A percentile compares a stretch with the other conserved stretches of the same genome.
These are phyloP conservation scores for Antechinus stuartii DNA, from an alignment of 2,113 vertebrate genomes.

Conservation along the genomic window DNA sequence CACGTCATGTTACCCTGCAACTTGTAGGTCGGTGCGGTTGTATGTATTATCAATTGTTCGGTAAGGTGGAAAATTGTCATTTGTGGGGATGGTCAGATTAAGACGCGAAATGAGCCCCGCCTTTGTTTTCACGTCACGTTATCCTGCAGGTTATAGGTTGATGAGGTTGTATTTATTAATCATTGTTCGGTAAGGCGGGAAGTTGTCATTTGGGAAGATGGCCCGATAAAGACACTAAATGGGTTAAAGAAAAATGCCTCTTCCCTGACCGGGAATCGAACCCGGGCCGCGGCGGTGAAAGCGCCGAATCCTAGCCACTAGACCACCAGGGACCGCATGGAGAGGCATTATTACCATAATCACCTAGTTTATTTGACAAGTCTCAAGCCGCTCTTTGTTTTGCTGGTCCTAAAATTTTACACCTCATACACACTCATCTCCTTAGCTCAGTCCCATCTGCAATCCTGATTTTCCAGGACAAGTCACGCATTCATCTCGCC, in stretches of 20 bases:
- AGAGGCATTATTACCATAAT: fast-evolving
- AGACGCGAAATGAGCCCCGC: neutral
- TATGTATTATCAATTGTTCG: neutral
- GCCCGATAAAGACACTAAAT: neutral
- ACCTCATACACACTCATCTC: neutral
- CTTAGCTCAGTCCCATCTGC: neutral
- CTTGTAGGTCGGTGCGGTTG: neutral
- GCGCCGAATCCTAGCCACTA: neutral
- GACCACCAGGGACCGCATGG: neutral
- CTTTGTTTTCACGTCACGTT: neutral
- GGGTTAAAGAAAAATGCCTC: neutral
- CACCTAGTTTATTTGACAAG: neutral
- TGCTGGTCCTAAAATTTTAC: neutral
- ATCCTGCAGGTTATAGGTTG: neutral
- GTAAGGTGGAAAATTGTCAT: neutral
- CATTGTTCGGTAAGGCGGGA: neutral
- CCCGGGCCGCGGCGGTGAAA: neutral
- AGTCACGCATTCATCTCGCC: too few relatives aligned
- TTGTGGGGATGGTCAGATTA: neutral
- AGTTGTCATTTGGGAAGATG: neutral
- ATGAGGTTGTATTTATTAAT: neutral
- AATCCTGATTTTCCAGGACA: neutral
- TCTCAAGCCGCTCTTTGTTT: neutral
- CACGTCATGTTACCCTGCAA: neutral
- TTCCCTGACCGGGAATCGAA: neutral